phyloP scores from a whole-genome alignment of 1,140 invertebrate species.

The Ceratitis capitata region DNA sequence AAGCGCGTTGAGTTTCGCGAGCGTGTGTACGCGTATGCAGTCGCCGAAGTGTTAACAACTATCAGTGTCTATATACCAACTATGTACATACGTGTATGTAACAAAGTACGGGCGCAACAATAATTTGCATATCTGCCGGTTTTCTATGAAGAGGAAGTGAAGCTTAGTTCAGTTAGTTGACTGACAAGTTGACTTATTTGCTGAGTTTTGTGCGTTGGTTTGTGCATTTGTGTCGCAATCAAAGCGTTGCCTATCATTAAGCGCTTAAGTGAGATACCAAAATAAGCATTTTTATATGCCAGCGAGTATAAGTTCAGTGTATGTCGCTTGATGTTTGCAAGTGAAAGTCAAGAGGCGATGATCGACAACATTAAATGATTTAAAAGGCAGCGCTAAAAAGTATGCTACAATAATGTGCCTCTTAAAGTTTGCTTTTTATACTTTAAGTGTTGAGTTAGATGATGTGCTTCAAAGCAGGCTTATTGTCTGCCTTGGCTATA shows the following conservation, averaged over 20 bases:
- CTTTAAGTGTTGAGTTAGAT: not conserved
- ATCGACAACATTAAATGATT: not conserved
- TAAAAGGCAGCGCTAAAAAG: not conserved
- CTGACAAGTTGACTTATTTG: not conserved
- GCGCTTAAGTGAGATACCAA: constrained; percentile 26
- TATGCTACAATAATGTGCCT: not conserved
- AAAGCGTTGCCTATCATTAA: constrained; percentile 1
- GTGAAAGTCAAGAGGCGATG: not conserved
- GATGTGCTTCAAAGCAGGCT: not conserved
- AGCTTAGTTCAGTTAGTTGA: not conserved
- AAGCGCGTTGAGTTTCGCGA: not conserved
- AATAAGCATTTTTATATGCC: not conserved
- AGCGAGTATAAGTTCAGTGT: not conserved
- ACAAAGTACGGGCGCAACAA: not conserved
- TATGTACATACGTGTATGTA: not conserved
- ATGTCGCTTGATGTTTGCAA: not conserved
- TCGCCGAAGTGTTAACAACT: not conserved
- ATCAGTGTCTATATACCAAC: no score
- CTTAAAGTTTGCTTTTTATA: not conserved
- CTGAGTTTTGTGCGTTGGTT: not conserved
- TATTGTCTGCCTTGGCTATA: no score
- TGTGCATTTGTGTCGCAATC: not conserved
- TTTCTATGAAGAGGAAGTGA: not conserved
- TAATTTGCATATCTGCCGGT: not conserved
- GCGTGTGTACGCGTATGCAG: not conserved